phyloP scores from a whole-genome alignment of 2,888 invertebrate genomes.

The Drepanosiphum platanoidis region DNA sequence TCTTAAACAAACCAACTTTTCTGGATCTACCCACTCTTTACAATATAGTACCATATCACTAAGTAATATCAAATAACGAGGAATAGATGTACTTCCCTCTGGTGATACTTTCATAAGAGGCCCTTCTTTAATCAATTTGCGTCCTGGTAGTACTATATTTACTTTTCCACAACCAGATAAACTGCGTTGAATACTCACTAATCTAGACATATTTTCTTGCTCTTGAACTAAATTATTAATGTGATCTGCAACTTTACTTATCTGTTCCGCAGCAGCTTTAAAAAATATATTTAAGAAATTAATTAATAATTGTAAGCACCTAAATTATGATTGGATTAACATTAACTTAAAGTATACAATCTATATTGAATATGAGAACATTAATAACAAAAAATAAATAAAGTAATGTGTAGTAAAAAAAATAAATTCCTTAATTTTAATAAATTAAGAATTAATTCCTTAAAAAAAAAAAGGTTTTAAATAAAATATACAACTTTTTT shows the following conservation, averaged over 20 bases:
- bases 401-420: no score
- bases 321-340: no score
- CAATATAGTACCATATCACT: slow-evolving; percentile 80
- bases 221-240: slow-evolving; percentile 79
- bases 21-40: slow-evolving; percentile 73
- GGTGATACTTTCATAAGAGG: slow-evolving; percentile 71
- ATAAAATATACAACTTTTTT: no score
- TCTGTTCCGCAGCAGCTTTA: slow-evolving; percentile 74
- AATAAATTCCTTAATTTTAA: no score
- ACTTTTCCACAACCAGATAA: slow-evolving; percentile 72
- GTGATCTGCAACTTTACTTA: slow-evolving; percentile 76
- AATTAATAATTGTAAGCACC: no score
- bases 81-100: slow-evolving; percentile 67
- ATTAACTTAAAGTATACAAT: no score
- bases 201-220: slow-evolving; percentile 77
- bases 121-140: slow-evolving; percentile 78
- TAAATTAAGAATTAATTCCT: no score
- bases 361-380: no score
- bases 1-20: slow-evolving; percentile 74
- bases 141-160: slow-evolving; percentile 75
- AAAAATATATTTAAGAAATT: no score
- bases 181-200: slow-evolving; percentile 76
- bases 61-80: slow-evolving; percentile 77
- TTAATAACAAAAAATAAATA: no score
- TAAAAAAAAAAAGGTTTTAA: no score